A percentile compares a stretch with the other conserved stretches of the same genome.
Evolutionary conservation across 2,888 invertebrate genomes (phyloP).

Genomic region (Eupithecia exiguata): DNA sequence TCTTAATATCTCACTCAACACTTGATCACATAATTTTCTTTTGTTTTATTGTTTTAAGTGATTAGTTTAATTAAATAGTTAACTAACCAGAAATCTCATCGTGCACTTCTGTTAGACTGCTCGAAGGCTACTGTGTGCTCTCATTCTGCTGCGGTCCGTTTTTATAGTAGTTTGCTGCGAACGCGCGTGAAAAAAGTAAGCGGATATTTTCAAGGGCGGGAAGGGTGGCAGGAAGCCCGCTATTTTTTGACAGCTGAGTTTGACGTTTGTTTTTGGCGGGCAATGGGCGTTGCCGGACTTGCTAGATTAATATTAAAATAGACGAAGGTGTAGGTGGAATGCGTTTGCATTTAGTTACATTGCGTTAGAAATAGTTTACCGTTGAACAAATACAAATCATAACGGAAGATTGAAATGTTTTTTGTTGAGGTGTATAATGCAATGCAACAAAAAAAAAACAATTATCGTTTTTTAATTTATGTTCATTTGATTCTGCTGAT

Average conservation of each 20-base stretch:
- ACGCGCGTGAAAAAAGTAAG: slow-evolving; percentile 80
- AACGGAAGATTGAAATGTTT: too few relatives aligned
- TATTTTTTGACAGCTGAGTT: slow-evolving; percentile 55
- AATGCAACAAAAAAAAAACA: too few relatives aligned
- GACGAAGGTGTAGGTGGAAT: slow-evolving; percentile 8
- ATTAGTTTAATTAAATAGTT: slow-evolving; percentile 26
- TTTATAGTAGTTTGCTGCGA: slow-evolving; percentile 70
- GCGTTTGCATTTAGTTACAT: not conserved
- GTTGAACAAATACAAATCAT: not conserved
- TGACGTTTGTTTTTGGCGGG: slow-evolving; percentile 40
- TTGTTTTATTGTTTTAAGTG: not conserved
- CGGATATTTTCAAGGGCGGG: slow-evolving; percentile 77
- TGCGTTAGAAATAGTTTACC: not conserved
- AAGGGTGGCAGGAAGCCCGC: slow-evolving; percentile 79
- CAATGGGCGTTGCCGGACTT: slow-evolving; percentile 22
- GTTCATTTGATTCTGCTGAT: not conserved
- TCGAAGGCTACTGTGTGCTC: slow-evolving; percentile 82
- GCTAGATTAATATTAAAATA: not conserved
- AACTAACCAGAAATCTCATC: slow-evolving; percentile 83
- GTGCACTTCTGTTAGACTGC: slow-evolving; percentile 83
- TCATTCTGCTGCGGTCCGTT: slow-evolving; percentile 68
- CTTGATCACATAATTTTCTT: not conserved
- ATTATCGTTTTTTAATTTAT: too few relatives aligned
- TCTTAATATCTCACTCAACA: not conserved
- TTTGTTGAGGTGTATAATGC: too few relatives aligned